Evolutionary conservation across 2,888 invertebrate species (phyloP).

Genomic region (Eupeodes latifasciatus): DNA sequence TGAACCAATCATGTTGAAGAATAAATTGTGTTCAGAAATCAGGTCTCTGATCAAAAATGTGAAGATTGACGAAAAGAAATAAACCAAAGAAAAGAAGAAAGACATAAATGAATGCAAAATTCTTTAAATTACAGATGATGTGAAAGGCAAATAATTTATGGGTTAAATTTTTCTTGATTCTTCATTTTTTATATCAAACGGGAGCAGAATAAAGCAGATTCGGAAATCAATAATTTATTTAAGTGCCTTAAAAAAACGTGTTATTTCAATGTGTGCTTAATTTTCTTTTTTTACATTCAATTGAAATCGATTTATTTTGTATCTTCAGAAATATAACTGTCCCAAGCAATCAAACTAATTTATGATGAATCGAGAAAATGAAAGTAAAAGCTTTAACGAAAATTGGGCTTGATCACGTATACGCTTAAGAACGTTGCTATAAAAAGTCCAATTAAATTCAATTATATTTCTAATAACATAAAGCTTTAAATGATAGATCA

Average conservation of each 20-base stretch:
- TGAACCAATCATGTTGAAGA: conserved; percentile 32
- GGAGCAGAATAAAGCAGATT: conserved; percentile 5
- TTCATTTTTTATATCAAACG: conserved; percentile 3
- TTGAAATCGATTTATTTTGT: background rate
- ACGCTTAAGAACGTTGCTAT: no score
- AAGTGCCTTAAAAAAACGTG: conserved; percentile 6
- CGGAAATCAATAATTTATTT: conserved; percentile 40
- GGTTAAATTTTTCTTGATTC: background rate
- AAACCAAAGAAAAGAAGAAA: conserved; percentile 7
- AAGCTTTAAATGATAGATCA: no score
- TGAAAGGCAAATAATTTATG: conserved; percentile 51
- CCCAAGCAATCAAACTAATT: background rate
- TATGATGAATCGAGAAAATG: background rate
- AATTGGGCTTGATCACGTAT: no score
- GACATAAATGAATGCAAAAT: conserved; percentile 22
- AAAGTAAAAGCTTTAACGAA: background rate
- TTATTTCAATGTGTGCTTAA: background rate
- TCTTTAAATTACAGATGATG: conserved; percentile 36
- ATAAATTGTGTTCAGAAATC: conserved; percentile 31
- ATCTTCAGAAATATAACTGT: background rate
- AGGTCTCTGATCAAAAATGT: conserved; percentile 9
- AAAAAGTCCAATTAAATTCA: no score
- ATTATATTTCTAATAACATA: no score
- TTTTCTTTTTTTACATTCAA: background rate
- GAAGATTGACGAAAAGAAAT: background rate